These are phyloP conservation scores for Anticlea derivata DNA, from an alignment of 2,888 invertebrate genomes.

Conservation along the genomic window DNA sequence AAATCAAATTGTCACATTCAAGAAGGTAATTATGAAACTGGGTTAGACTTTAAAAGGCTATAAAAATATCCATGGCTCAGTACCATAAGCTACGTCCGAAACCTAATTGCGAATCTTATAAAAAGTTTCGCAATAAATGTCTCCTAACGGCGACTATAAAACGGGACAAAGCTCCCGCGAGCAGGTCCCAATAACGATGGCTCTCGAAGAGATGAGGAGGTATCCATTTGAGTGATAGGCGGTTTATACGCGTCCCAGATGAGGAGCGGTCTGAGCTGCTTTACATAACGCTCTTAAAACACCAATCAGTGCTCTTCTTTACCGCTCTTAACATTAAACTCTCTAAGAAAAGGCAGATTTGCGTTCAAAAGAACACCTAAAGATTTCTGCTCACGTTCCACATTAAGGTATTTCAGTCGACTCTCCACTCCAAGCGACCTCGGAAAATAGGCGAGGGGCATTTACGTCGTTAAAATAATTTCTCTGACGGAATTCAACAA, in stretches of 20 bases:
- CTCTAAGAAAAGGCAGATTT: neutral
- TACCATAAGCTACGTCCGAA: neutral
- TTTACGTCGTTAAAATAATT: conserved; percentile 5
- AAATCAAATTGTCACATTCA: too few species aligned
- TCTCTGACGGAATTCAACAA: neutral
- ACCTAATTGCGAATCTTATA: conserved; percentile 13
- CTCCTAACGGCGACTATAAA: conserved; percentile 14
- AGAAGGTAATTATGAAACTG: neutral
- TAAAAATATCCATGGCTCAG: neutral
- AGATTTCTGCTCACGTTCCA: neutral
- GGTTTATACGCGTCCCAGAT: neutral
- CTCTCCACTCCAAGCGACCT: neutral
- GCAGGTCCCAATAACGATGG: conserved; percentile 15
- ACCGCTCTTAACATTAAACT: too few species aligned
- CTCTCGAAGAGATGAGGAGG: conserved; percentile 15
- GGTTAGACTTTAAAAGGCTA: neutral
- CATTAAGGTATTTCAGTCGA: neutral
- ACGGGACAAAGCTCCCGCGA: neutral
- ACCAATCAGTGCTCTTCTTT: neutral
- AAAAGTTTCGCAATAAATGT: conserved; percentile 20
- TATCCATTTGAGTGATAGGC: conserved; percentile 10
- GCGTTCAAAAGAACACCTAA: too few species aligned
- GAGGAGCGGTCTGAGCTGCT: neutral
- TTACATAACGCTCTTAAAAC: conserved; percentile 6
- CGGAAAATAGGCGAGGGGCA: neutral